Conservation (phyloP, 2,113 vertebrate genomes). For the Hemibagrus wyckioides region DNA sequence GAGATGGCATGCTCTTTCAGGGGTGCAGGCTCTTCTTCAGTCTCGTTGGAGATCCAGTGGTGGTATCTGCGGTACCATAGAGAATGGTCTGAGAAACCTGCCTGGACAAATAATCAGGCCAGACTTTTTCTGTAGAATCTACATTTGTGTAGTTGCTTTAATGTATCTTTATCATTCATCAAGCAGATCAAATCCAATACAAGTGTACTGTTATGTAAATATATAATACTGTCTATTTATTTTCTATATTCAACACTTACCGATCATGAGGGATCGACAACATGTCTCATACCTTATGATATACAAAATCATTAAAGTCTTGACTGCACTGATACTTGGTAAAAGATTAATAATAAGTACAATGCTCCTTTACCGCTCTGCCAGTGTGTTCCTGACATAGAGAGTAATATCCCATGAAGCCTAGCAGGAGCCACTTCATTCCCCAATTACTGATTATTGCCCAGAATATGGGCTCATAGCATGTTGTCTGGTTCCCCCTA, state of each 20-base stretch:
- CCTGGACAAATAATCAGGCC: constrained; percentile 81
- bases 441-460: constrained; percentile 68
- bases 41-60: constrained; percentile 98
- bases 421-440: constrained; percentile 14
- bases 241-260: neutral
- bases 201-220: neutral
- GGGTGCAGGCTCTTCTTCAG: constrained; percentile 85
- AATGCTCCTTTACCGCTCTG: neutral
- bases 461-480: constrained; percentile 15
- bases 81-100: constrained; percentile 81
- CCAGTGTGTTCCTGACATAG: neutral
- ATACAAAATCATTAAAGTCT: neutral
- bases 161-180: neutral
- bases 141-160: neutral
- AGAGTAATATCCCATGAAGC: constrained; percentile 14
- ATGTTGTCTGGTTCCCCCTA: constrained; percentile 57
- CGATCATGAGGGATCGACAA: neutral
- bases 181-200: neutral
- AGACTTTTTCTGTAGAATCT: neutral
- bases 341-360: neutral
- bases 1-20: constrained; percentile 99
- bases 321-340: neutral
- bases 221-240: neutral
- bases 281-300: neutral
- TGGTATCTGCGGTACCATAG: constrained; percentile 87